A percentile compares a stretch with the other conserved stretches of the same genome.
These are phyloP conservation scores for Scatophagus argus DNA, from an alignment of 2,113 vertebrate genomes.

Conservation along the genomic window DNA sequence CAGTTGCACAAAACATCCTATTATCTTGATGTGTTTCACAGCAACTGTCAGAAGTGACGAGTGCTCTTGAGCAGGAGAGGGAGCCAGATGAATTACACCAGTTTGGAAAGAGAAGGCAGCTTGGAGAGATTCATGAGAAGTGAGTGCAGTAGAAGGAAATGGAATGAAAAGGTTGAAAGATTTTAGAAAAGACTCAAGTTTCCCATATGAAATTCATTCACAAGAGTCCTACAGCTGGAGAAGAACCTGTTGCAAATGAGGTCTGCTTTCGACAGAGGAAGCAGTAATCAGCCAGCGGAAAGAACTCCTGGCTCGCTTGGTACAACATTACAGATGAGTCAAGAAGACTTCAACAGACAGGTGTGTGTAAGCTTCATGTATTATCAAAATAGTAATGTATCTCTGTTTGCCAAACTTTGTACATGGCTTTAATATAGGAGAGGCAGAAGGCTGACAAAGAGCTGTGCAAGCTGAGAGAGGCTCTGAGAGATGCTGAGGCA, in stretches of 20 bases:
- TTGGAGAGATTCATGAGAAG: constrained; percentile 79
- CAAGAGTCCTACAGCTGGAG: constrained; percentile 82
- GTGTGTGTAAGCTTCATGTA: constrained; percentile 22
- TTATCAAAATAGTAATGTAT: neutral
- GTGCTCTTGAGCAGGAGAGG: constrained; percentile 71
- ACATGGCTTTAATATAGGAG: constrained; percentile 47
- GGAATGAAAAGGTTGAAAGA: neutral
- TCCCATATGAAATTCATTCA: constrained; percentile 24
- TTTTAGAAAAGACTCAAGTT: constrained; percentile 8
- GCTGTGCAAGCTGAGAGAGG: constrained; percentile 64
- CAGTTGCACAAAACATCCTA: neutral
- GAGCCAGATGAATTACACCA: constrained; percentile 57
- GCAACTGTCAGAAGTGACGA: constrained; percentile 73
- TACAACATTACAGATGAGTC: constrained; percentile 44
- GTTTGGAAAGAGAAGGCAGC: constrained; percentile 67
- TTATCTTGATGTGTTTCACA: constrained; percentile 31
- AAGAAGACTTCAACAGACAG: constrained; percentile 65
- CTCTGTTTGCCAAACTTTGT: neutral
- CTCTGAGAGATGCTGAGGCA: constrained; percentile 69
- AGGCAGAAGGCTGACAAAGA: constrained; percentile 63
- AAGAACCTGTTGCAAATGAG: constrained; percentile 79
- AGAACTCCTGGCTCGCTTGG: neutral
- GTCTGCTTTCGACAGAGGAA: constrained; percentile 60
- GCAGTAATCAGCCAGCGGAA: neutral
- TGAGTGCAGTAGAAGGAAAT: constrained; percentile 48